Evolutionary conservation across 1,140 invertebrate genomes (phyloP), one percentile per base, ranked within the genome.

Genomic region (Zaprionus inermis): DNA sequence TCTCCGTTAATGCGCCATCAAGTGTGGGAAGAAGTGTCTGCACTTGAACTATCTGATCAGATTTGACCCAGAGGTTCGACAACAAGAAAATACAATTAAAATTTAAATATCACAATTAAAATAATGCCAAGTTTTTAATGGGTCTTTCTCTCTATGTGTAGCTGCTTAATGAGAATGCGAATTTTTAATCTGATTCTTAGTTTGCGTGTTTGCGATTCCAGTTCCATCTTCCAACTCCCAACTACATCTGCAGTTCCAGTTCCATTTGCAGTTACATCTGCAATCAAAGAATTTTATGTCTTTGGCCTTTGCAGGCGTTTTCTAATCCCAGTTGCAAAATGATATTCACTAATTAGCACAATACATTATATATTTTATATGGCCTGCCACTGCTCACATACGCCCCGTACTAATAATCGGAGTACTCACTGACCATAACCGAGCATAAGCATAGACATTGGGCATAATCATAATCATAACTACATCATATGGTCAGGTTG

Each of bases 341-440:
- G 75, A 71, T 75, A 86, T 76, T 72, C 68, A 72, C 81, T 78
- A 81, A 85, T 85, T 83, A 83, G 78, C 66, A 73, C 65, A 73
- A 46, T 60, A 59, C 49, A 59, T 84, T 76, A 68, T 78, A 71
- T 81, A 44, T 71, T 67, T 80, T 77, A 65, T 74, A 70, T 80
- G 59, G 44, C 60, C 12, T n/a, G n/a, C n/a, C n/a, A n/a, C 12
- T 12, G 7, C 41, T 11, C 24, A 12, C 51, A 16, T 46, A 18
- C 22, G 18, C 41, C 22, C 41, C 41, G 9, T n/a, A 44, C 38
- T 16, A 44, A 52, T 52, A 59, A 52, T 68, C 70, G 73, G 36
- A 61, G 41, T 67, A 52, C 6, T 49, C 70, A 68, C 76, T 76
- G 69, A 79, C 76, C 76, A 83, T 85, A 69, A 69, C 64, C 38